A percentile compares a stretch with the other conserved stretches of the same genome.
phyloP scores from a whole-genome alignment of 2,113 vertebrate genomes.

The Rhegmatorhina hoffmannsi region DNA sequence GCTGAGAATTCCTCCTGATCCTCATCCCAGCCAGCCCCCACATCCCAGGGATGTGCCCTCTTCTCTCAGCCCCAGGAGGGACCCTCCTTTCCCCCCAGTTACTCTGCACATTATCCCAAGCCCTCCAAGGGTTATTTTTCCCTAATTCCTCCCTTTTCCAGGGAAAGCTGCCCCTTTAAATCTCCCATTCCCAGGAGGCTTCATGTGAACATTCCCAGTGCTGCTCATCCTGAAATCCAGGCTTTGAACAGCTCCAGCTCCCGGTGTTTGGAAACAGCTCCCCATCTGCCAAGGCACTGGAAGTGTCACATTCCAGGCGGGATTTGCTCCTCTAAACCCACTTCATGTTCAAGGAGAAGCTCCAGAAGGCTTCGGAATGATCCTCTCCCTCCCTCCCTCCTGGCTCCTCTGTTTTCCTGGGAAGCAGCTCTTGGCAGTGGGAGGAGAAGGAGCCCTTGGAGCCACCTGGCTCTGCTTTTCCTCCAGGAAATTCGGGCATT shows the following conservation, averaged over 20 bases:
- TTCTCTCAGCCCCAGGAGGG: too few relatives aligned
- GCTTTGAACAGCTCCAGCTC: conserved; percentile 29
- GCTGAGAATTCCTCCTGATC: too few relatives aligned
- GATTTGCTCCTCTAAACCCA: background rate
- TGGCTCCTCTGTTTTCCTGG: background rate
- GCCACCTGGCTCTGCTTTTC: background rate
- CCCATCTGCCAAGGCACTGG: conserved; percentile 16
- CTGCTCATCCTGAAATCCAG: background rate
- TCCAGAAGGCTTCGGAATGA: background rate
- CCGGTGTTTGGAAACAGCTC: conserved; percentile 23
- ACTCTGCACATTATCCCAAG: background rate
- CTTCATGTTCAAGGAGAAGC: background rate
- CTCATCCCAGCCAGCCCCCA: too few relatives aligned
- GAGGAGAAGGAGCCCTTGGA: background rate
- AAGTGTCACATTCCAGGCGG: background rate
- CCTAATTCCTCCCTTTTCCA: background rate
- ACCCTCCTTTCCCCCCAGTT: background rate
- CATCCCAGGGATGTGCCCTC: too few relatives aligned
- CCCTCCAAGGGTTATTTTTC: background rate
- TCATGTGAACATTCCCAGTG: background rate
- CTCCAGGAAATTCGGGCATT: background rate
- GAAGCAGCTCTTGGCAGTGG: background rate
- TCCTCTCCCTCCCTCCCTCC: background rate
- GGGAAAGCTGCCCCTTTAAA: background rate
- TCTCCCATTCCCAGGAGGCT: background rate